These are phyloP conservation scores for Scelioninae gen. 1 DNA, from an alignment of 2,888 invertebrate genomes.

Conservation along the genomic window DNA sequence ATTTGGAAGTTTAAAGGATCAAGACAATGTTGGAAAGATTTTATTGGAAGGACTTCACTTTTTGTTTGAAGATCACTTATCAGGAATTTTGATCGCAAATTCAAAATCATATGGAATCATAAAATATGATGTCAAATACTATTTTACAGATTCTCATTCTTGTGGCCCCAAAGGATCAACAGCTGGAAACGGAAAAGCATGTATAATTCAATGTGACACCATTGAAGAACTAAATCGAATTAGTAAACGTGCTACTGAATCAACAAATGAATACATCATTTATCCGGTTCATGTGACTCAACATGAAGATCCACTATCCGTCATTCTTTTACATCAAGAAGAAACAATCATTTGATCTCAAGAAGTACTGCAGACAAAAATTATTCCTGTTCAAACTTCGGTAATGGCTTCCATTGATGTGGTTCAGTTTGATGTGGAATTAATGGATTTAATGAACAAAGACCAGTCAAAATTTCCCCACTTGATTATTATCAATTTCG, in stretches of 20 bases:
- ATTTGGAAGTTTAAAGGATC: conserved; percentile 19
- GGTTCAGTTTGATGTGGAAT: conserved; percentile 48
- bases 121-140: conserved; percentile 11
- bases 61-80: conserved; percentile 18
- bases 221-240: too few species aligned
- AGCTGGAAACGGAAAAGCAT: conserved; percentile 29
- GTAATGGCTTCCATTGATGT: conserved; percentile 67
- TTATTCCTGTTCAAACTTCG: conserved; percentile 50
- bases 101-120: conserved; percentile 35
- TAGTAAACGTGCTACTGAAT: too few species aligned
- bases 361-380: too few species aligned
- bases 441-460: conserved; percentile 55
- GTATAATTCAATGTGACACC: conserved; percentile 29
- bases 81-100: conserved; percentile 38
- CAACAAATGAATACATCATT: too few species aligned
- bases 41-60: conserved; percentile 6
- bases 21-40: conserved; percentile 6
- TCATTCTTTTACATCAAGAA: too few species aligned
- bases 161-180: conserved; percentile 41
- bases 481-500: conserved; percentile 71
- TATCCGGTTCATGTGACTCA: too few species aligned
- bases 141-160: conserved; percentile 39
- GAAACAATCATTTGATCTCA: too few species aligned
- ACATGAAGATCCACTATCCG: too few species aligned
- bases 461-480: conserved; percentile 71